Percentiles rank a stretch among this genome's conserved stretches.
Conservation (phyloP, 2,888 invertebrate species). For the Elegia similella region DNA sequence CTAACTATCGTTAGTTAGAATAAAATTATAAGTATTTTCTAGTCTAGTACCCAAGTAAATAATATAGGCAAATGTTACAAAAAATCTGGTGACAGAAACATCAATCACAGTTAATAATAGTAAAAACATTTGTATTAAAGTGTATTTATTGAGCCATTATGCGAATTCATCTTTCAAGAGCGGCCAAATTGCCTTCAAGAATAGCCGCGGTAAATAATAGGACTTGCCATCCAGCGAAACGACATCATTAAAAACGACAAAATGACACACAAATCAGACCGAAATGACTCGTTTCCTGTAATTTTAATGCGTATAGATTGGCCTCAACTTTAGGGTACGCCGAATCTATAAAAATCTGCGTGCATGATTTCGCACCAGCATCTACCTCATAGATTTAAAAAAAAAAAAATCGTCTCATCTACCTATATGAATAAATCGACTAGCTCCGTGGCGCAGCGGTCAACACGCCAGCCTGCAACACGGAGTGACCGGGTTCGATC, state of each 20-base stretch:
- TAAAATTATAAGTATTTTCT: no score
- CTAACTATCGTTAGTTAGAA: no score
- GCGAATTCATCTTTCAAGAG: conserved; percentile 4
- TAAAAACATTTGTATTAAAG: background rate
- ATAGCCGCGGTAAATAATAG: background rate
- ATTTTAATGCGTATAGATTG: background rate
- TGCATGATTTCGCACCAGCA: no score
- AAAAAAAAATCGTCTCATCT: no score
- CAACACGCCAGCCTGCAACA: no score
- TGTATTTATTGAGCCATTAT: background rate
- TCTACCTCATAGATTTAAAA: no score
- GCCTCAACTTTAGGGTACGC: background rate
- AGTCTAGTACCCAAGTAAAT: no score
- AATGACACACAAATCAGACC: conserved; percentile 1
- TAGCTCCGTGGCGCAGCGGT: no score
- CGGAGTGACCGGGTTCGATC: no score
- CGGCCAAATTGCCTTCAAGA: conserved; percentile 1
- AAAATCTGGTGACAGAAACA: background rate
- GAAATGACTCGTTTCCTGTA: background rate
- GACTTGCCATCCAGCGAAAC: background rate
- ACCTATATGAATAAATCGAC: no score
- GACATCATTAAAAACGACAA: conserved; percentile 7
- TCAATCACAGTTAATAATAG: background rate
- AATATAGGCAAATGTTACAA: background rate
- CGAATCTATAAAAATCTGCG: no score